Percentiles rank a stretch among this genome's conserved stretches.
phyloP scores from a whole-genome alignment of 1,140 invertebrate species.

The Heliconius hermathena region DNA sequence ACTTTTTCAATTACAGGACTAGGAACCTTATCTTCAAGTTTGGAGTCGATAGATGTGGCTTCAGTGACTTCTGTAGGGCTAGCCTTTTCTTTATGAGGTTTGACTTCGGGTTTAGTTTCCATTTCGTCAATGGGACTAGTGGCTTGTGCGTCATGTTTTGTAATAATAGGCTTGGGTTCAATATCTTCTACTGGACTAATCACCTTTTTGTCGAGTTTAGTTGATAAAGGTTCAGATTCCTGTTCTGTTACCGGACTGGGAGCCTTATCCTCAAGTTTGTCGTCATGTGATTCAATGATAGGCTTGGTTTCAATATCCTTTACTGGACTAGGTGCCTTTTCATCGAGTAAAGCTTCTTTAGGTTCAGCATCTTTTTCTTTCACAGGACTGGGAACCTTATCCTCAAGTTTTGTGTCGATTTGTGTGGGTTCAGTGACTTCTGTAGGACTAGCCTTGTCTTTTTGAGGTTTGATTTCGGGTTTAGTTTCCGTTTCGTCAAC shows the following conservation, averaged over 20 bases:
- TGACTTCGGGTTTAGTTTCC: not conserved
- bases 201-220: constrained; percentile 27
- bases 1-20: constrained; percentile 18
- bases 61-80: constrained; percentile 27
- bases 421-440: too few species aligned
- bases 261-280: not conserved
- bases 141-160: constrained; percentile 18
- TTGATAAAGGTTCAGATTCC: too few species aligned
- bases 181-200: constrained; percentile 6
- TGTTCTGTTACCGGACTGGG: constrained; percentile 18
- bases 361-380: too few species aligned
- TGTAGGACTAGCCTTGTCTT: too few species aligned
- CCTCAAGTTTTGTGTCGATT: too few species aligned
- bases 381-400: too few species aligned
- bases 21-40: constrained; percentile 20
- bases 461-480: too few species aligned
- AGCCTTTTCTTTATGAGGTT: not conserved
- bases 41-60: not conserved
- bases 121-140: constrained; percentile 15
- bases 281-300: constrained; percentile 5
- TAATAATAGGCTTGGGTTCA: not conserved
- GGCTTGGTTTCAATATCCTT: constrained; percentile 30
- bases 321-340: constrained; percentile 30
- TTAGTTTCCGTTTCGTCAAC: too few species aligned
- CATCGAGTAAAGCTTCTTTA: not conserved